Evolutionary conservation across 2,797 vertebrate genomes (phyloP).

Genomic region (Sandelia bainsii): DNA sequence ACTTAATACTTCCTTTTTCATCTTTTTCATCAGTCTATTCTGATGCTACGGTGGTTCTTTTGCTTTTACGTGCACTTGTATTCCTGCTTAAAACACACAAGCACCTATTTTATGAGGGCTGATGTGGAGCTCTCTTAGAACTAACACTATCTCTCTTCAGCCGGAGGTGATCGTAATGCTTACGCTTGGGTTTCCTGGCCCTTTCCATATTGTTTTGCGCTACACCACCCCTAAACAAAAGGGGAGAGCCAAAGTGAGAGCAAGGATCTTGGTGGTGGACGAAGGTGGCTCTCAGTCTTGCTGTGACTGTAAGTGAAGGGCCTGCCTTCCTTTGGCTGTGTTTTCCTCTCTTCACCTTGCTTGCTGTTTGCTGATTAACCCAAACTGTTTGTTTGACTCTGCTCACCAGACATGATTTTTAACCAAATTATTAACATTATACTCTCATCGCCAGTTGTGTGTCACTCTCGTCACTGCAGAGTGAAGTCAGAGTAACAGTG

Average conservation of each 20-base stretch:
- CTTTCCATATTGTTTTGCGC: conserved; percentile 85
- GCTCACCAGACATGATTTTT: conserved; percentile 26
- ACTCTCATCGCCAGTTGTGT: conserved; percentile 63
- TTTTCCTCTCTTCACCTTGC: conserved; percentile 31
- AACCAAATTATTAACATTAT: conserved; percentile 31
- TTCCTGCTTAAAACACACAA: conserved; percentile 29
- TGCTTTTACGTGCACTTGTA: conserved; percentile 38
- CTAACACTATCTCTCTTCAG: conserved; percentile 87
- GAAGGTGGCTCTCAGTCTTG: conserved; percentile 85
- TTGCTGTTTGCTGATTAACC: conserved; percentile 57
- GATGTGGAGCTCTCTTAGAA: conserved; percentile 65
- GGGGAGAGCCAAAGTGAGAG: conserved; percentile 78
- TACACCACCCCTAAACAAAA: conserved; percentile 84
- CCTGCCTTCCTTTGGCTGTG: conserved; percentile 52
- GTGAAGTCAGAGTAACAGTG: conserved; percentile 91
- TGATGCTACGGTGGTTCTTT: conserved; percentile 35
- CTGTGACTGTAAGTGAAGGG: conserved; percentile 89
- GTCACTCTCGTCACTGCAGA: conserved; percentile 86
- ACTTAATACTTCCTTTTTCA: conserved; percentile 32
- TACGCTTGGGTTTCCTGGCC: conserved; percentile 85
- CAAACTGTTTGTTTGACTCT: conserved; percentile 21
- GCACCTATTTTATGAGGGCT: conserved; percentile 32
- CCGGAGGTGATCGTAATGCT: conserved; percentile 87
- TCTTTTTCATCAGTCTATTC: conserved; percentile 34
- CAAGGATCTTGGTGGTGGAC: conserved; percentile 86